Evolutionary conservation across 2,797 vertebrate species (phyloP), one percentile per base, ranked within the genome.

Genomic region (Notamacropus eugenii): DNA sequence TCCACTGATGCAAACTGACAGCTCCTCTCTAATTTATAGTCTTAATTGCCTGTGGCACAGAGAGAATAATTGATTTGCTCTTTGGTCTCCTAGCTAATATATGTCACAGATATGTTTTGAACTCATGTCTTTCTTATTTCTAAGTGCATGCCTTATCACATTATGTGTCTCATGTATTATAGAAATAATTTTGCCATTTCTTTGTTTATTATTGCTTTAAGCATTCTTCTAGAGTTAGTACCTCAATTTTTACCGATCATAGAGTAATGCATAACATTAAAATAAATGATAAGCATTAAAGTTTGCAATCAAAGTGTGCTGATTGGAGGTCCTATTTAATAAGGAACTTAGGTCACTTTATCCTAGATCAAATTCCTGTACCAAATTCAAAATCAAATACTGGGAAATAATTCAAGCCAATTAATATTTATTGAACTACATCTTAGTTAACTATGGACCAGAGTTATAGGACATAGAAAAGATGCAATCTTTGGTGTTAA

Each of bases 271-370:
- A 40, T 46, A 50, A 28, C 22, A 50, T 50, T 27, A 87, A 87
- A 50, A 46, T 27, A 12, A 3, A 95, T 92, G 92, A 94, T 97
- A 50, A 50, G 5, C 94, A 67, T 46, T 31, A 57, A 92, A 97
- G 96, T 95, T 97, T 91, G 92, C 56, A 97, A 97, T 95, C 95
- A 91, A 52, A 6, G 3, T 50, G 46, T 98, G 95, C 93, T 90
- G 96, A 90, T 59, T 55, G 1, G 9, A 46, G 0, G 12, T 87
- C 0, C 54, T 90, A 54, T 10, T 94, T 67, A 34, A 50, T 93
- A 92, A 91, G 16, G 8, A 67, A 90, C 55, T 96, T 52, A 96
- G 92, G 94, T 82, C 67, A 95, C 91, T 55, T 56, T 29, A 90
- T 13, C 91, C 0, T 94, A 2, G 28, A 12, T 31, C 90, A 95